These are phyloP conservation scores for Parus major DNA, from an alignment of 2,113 vertebrate species.

Conservation along the genomic window DNA sequence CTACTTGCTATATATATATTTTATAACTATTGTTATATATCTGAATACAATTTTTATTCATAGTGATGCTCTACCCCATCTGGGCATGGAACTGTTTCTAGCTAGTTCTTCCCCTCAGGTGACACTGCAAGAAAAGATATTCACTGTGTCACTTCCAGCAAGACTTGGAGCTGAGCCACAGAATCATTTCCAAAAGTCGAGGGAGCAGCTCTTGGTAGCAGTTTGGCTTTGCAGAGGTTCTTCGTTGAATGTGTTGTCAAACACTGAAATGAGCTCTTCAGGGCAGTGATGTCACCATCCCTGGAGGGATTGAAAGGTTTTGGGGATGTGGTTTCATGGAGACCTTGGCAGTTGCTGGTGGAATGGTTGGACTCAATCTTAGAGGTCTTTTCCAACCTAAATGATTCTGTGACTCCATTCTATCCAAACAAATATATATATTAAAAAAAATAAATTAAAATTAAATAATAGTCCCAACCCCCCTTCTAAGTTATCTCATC, in stretches of 20 bases:
- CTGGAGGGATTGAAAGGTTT: background rate
- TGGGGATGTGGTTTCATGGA: background rate
- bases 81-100: background rate
- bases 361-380: background rate
- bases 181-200: background rate
- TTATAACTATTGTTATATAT: background rate
- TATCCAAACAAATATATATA: background rate
- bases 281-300: background rate
- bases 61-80: background rate
- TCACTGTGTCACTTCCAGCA: background rate
- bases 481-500: background rate
- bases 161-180: background rate
- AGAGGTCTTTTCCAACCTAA: background rate
- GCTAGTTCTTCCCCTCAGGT: background rate
- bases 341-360: background rate
- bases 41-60: background rate
- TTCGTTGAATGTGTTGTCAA: background rate
- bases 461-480: background rate
- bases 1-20: rapidly evolving
- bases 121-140: background rate
- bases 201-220: background rate
- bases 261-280: background rate
- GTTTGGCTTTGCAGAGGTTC: background rate
- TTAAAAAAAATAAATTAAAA: background rate
- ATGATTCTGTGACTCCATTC: background rate